Evolutionary conservation across 2,888 invertebrate genomes (phyloP).

Genomic region (Caradrina kadenii): DNA sequence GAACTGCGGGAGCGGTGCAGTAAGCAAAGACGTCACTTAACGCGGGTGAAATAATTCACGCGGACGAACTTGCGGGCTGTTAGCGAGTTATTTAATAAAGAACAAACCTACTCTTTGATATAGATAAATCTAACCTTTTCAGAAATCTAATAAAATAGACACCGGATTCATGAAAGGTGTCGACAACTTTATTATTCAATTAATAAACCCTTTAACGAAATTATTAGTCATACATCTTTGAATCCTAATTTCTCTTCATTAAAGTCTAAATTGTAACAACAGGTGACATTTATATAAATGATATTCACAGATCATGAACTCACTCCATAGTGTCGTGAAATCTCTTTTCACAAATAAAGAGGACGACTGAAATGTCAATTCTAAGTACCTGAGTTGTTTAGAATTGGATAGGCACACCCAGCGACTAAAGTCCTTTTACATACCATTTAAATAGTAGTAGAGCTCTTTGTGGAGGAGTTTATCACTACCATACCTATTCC

Average conservation of each 20-base stretch:
- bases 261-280: not conserved
- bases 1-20: too few species aligned
- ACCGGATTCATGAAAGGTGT: not conserved
- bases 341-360: not conserved
- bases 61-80: too few species aligned
- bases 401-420: too few species aligned
- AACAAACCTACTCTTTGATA: not conserved
- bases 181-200: not conserved
- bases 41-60: too few species aligned
- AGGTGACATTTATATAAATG: not conserved
- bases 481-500: too few species aligned
- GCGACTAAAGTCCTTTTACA: too few species aligned
- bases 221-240: not conserved
- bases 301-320: not conserved
- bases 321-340: not conserved
- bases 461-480: too few species aligned
- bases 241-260: constrained; percentile 6
- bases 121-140: not conserved
- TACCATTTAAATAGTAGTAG: too few species aligned
- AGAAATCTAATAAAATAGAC: constrained; percentile 6
- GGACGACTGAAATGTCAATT: not conserved
- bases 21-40: too few species aligned
- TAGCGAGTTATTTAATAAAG: not conserved
- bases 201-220: not conserved
- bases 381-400: too few species aligned